Evolutionary conservation across 2,888 invertebrate genomes (phyloP), one percentile per base, ranked within the genome.

Genomic region (Nowickia ferox): DNA sequence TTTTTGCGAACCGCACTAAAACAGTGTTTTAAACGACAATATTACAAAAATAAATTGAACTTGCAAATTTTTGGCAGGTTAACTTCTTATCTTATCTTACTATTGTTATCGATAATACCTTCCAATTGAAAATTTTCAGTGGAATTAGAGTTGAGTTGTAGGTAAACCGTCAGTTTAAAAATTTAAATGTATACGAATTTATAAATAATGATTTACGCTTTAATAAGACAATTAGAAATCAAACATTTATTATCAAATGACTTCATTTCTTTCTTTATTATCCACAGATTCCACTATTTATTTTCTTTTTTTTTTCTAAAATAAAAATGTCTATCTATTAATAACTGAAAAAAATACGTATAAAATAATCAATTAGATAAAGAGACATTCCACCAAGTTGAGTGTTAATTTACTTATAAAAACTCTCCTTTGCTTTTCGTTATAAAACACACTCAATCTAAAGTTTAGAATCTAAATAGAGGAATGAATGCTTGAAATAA

Each of bases 321-420:
- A 30, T 30, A 30, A 5, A 30, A 30, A 30, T 30, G 5, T 30
- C 30, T 30, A 30, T 30, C 30, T 30, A 30, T 30, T 66, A 17
- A 77, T 42, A 76, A 71, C n/a, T 53, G 6, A n/a, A 57, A 66
- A n/a, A 65, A 40, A 53, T 17, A 55, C 2, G 1, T 46, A 42
- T 61, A 55, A 53, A 84, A 74, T 74, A 84, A 74, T 77, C 69
- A 78, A 75, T 82, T 78, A 85, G 44, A 65, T 79, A 75, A 46
- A 66, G 40, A 78, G 63, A 68, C 13, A 53, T 53, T 17, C 19
- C 68, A 74, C 61, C 61, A 30, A 8, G 44, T 30, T 65, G 44
- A 53, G 30, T 57, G 44, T 57, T 71, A 51, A 44, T 61, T 78
- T 78, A 61, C 42, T 78, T 11, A 42, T 78, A 69, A 69, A n/a